A percentile compares a stretch with the other conserved stretches of the same genome.
These are phyloP conservation scores for Dryococelus australis DNA, from an alignment of 2,888 invertebrate genomes.

Conservation along the genomic window DNA sequence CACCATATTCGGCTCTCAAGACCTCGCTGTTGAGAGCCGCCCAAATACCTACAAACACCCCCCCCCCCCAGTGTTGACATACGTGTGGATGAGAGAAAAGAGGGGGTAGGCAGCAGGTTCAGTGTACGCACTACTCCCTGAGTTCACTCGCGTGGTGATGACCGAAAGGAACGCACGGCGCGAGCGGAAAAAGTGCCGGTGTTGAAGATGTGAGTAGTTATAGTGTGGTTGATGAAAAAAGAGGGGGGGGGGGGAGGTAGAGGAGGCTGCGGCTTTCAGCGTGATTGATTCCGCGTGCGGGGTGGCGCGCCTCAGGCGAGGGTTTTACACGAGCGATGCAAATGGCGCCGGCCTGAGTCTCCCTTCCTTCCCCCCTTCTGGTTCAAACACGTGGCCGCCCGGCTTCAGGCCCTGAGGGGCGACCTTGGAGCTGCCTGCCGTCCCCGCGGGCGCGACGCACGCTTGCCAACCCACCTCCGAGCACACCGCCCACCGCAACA, in stretches of 20 bases:
- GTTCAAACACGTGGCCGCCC: not conserved
- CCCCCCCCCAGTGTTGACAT: no score
- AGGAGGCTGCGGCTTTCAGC: not conserved
- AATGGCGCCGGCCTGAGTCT: not conserved
- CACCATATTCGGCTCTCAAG: no score
- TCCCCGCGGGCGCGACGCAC: not conserved
- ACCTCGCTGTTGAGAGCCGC: no score
- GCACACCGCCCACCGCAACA: no score
- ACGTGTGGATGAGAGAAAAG: no score
- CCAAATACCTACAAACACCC: no score
- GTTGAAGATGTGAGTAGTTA: no score
- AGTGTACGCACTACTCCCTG: no score
- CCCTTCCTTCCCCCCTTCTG: not conserved
- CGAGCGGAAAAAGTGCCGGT: not conserved
- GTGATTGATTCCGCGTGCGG: constrained; percentile 6
- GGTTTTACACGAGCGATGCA: constrained; percentile 9
- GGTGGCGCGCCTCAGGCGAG: not conserved
- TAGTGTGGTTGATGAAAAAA: not conserved
- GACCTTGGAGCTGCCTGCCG: not conserved
- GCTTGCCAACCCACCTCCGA: not conserved
- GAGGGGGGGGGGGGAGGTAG: not conserved
- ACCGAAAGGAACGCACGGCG: no score
- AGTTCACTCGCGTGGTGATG: no score
- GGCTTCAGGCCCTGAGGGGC: not conserved
- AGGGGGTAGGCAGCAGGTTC: no score